Conservation (phyloP, 2,797 vertebrate species). For the Meda fulgida region DNA sequence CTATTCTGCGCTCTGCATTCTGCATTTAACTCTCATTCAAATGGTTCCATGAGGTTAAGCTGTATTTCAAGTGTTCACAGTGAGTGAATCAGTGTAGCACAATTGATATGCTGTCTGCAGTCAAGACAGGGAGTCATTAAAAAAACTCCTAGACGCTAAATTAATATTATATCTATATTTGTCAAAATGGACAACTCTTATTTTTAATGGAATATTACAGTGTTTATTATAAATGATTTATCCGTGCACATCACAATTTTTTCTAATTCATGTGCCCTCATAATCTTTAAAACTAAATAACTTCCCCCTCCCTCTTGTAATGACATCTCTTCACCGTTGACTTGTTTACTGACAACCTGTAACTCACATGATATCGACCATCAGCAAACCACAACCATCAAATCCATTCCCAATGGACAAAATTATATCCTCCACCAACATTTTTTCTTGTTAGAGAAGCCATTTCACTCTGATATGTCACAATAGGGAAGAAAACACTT, state of each 20-base stretch:
- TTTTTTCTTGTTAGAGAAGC: neutral
- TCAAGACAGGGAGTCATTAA: neutral
- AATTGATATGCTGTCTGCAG: neutral
- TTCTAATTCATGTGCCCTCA: neutral
- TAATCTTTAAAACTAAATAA: neutral
- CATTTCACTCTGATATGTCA: neutral
- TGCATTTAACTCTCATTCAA: neutral
- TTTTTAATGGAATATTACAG: neutral
- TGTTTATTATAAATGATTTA: neutral
- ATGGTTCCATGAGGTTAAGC: neutral
- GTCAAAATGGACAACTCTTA: neutral
- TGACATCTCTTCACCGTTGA: neutral
- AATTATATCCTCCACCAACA: neutral
- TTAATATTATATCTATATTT: neutral
- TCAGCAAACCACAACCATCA: neutral
- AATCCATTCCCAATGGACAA: neutral
- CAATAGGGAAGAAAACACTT: neutral
- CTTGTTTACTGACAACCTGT: neutral
- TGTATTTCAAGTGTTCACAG: constrained; percentile 16
- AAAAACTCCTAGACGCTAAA: neutral
- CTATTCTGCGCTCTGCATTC: constrained; percentile 11
- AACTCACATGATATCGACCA: neutral
- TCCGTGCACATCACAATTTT: neutral
- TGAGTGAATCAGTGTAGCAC: neutral
- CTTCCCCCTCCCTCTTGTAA: neutral